Conservation (phyloP, 2,888 invertebrate genomes). For the Pimpla rufipes region DNA sequence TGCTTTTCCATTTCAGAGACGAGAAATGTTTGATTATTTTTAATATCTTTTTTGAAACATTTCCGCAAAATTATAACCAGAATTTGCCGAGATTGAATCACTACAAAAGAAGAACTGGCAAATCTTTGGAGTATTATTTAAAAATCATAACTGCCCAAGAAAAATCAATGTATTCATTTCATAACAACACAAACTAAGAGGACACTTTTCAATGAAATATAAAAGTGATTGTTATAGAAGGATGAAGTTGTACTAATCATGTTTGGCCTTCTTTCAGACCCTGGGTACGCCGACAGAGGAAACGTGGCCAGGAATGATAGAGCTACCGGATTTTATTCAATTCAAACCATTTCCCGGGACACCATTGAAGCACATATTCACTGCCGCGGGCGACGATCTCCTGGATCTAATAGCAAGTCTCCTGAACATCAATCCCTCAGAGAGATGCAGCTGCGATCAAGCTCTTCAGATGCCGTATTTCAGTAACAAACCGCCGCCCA, state of each 20-base stretch:
- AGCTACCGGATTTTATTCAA: conserved; percentile 95
- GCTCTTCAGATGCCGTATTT: conserved; percentile 97
- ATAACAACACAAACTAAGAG: no score
- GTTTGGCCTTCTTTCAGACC: conserved; percentile 75
- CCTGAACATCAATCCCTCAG: conserved; percentile 93
- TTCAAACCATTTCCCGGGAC: conserved; percentile 95
- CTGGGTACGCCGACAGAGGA: conserved; percentile 97
- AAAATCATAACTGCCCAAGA: no score
- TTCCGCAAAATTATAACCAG: no score
- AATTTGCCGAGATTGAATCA: no score
- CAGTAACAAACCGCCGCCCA: conserved; percentile 95
- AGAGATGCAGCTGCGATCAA: conserved; percentile 93
- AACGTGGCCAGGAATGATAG: conserved; percentile 94
- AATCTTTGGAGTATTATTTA: no score
- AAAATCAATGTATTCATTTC: no score
- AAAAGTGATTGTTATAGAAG: not conserved
- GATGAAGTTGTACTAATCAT: not conserved
- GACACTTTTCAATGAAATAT: no score
- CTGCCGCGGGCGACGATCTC: conserved; percentile 97
- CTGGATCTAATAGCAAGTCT: conserved; percentile 92
- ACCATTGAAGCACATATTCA: conserved; percentile 96
- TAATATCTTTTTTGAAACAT: no score
- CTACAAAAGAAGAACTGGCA: no score
- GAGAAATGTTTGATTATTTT: no score
- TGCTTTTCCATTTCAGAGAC: no score